Percentiles rank a stretch among this genome's conserved stretches.
Conservation (phyloP, 2,113 vertebrate genomes). For the Protobothrops mucrosquamatus region DNA sequence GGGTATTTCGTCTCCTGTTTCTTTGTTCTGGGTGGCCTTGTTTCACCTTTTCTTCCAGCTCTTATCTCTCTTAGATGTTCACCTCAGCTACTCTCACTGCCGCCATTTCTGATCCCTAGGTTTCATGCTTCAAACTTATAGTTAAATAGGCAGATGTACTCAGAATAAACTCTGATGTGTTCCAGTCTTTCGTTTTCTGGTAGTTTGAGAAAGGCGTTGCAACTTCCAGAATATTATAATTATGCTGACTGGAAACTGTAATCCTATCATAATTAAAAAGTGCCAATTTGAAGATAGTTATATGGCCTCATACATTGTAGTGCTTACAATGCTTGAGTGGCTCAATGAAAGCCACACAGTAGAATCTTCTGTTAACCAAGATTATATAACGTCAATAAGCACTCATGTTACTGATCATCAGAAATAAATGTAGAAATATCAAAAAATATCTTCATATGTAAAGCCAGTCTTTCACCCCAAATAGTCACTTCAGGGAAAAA, state of each 20-base stretch:
- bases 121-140: neutral
- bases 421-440: neutral
- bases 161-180: neutral
- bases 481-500: too few species aligned
- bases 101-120: neutral
- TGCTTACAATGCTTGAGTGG: conserved; percentile 1
- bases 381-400: neutral
- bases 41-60: conserved; percentile 43
- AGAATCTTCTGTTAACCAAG: neutral
- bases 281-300: neutral
- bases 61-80: conserved; percentile 41
- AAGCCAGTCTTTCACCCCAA: neutral
- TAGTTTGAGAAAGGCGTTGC: neutral
- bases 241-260: neutral
- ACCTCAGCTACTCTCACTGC: accelerated
- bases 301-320: neutral
- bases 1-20: conserved; percentile 57
- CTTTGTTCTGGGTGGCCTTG: conserved; percentile 69
- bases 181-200: neutral
- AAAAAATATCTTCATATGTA: neutral
- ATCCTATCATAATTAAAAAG: neutral
- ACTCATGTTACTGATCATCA: neutral
- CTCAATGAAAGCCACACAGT: neutral
- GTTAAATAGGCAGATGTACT: neutral
- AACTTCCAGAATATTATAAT: neutral